Conservation (phyloP, 2,888 invertebrate species). For the Cephalotes varians region DNA sequence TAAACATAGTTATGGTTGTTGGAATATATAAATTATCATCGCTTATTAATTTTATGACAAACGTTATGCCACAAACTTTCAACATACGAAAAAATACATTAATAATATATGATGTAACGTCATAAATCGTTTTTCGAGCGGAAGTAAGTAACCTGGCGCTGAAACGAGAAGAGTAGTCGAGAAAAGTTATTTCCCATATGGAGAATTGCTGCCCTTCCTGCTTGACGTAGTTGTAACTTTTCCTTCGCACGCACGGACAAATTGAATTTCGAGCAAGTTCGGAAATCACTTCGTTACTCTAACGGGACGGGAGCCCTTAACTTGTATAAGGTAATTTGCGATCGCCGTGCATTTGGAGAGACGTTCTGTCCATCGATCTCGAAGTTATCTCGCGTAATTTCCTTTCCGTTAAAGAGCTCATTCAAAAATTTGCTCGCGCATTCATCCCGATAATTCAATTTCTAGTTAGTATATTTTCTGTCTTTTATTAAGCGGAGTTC, state of each 20-base stretch:
- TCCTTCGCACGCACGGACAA: constrained; percentile 60
- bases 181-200: constrained; percentile 65
- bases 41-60: neutral
- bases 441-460: constrained; percentile 10
- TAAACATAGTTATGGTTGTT: neutral
- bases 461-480: neutral
- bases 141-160: constrained; percentile 32
- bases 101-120: constrained; percentile 31
- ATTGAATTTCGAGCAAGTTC: constrained; percentile 64
- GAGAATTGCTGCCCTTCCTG: constrained; percentile 38
- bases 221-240: constrained; percentile 34
- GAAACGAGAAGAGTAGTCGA: constrained; percentile 53
- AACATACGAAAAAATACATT: too few species aligned
- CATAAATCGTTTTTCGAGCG: constrained; percentile 38
- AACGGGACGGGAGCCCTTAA: constrained; percentile 55
- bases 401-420: neutral
- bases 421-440: neutral
- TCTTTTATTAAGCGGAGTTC: neutral
- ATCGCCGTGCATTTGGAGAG: constrained; percentile 31
- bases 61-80: neutral
- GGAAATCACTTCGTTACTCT: constrained; percentile 41
- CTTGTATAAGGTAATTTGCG: constrained; percentile 55
- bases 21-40: neutral
- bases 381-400: constrained; percentile 24
- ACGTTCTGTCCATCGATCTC: neutral